phyloP scores from a whole-genome alignment of 2,888 invertebrate species.

The Cataglyphis cursor region DNA sequence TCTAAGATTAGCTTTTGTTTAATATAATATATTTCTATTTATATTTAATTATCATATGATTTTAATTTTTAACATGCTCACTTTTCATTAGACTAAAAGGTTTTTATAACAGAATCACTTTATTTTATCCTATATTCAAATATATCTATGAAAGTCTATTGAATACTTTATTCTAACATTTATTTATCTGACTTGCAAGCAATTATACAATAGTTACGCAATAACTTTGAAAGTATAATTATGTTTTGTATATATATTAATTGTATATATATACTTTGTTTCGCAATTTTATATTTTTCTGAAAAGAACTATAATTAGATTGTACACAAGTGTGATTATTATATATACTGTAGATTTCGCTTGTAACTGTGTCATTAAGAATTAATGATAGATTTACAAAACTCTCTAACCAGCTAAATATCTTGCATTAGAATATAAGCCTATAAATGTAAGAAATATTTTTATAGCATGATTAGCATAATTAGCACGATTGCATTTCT shows the following conservation, averaged over 20 bases:
- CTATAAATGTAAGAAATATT: not conserved
- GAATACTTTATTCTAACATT: conserved; percentile 30
- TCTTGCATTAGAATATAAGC: conserved; percentile 16
- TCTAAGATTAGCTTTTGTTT: not conserved
- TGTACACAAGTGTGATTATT: conserved; percentile 32
- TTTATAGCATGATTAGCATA: not conserved
- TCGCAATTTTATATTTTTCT: not conserved
- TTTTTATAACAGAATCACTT: conserved; percentile 42
- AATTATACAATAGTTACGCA: conserved; percentile 35
- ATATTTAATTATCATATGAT: not conserved
- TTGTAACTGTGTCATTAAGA: conserved; percentile 14
- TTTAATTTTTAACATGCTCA: not conserved
- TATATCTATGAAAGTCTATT: conserved; percentile 19
- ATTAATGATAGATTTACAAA: conserved; percentile 35
- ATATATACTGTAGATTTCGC: not conserved
- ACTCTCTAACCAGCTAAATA: conserved; percentile 15
- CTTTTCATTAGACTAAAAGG: not conserved
- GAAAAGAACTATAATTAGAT: conserved; percentile 26
- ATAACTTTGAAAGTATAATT: conserved; percentile 41
- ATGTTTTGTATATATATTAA: conserved; percentile 33
- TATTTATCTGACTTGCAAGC: conserved; percentile 28
- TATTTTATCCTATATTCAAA: conserved; percentile 26
- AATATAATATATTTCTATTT: not conserved
- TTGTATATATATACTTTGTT: conserved; percentile 9
- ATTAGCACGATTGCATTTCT: conserved; percentile 4